Evolutionary conservation across 1,140 invertebrate genomes (phyloP).

Genomic region (Aphaenogaster ashmeadi): DNA sequence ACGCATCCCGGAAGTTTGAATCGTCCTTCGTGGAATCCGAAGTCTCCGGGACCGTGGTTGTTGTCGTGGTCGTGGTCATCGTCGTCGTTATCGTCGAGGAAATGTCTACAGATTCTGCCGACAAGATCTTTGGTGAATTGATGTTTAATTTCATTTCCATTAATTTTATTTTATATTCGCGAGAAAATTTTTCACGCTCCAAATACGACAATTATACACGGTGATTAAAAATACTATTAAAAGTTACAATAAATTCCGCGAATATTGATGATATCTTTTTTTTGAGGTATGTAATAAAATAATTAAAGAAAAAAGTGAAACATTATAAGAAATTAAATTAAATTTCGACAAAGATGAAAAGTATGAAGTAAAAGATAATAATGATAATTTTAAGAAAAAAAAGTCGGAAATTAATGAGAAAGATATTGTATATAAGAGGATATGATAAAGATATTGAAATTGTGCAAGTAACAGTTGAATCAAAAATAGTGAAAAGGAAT

Average conservation of each 20-base stretch:
- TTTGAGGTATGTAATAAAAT: not conserved
- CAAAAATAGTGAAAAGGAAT: not conserved
- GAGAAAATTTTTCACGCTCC: not conserved
- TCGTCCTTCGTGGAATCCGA: conserved; percentile 42
- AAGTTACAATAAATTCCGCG: not conserved
- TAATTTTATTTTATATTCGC: not conserved
- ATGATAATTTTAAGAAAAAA: not conserved
- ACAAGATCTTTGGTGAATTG: conserved; percentile 55
- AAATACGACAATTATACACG: not conserved
- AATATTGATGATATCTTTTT: not conserved
- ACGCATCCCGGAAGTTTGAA: not conserved
- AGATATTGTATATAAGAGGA: not conserved
- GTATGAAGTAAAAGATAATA: not conserved
- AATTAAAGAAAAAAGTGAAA: not conserved
- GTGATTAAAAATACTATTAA: not conserved
- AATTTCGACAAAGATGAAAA: not conserved
- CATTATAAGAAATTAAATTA: not conserved
- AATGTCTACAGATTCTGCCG: conserved; percentile 53
- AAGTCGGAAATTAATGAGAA: not conserved
- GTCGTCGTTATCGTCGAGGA: conserved; percentile 12
- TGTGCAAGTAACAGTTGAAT: not conserved
- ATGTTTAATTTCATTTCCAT: conserved; percentile 4
- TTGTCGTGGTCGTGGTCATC: not conserved
- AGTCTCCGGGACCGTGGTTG: conserved; percentile 22
- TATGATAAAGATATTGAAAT: not conserved